These are phyloP conservation scores for Callimorpha dominula DNA, from an alignment of 2,888 invertebrate species.

Conservation along the genomic window DNA sequence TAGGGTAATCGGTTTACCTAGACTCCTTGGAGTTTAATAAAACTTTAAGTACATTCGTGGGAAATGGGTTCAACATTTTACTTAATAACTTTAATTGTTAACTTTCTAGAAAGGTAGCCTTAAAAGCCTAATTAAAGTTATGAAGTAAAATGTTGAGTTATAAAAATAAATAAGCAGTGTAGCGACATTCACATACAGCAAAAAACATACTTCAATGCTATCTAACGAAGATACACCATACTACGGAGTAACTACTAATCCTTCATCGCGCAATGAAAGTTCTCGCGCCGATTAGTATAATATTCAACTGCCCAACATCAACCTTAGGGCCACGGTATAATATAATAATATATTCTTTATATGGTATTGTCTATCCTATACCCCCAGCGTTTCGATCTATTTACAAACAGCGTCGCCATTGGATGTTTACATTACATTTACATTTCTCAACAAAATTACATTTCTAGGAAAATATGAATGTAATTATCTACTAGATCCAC, in stretches of 20 bases:
- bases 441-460: background rate
- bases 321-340: background rate
- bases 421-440: too few species aligned
- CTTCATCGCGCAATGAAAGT: too few species aligned
- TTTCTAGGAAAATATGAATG: background rate
- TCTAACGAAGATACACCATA: too few species aligned
- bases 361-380: background rate
- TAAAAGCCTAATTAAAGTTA: too few species aligned
- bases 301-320: too few species aligned
- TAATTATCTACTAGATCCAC: background rate
- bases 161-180: too few species aligned
- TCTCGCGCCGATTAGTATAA: too few species aligned
- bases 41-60: slow-evolving; percentile 3
- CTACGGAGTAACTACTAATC: too few species aligned
- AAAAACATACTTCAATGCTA: too few species aligned
- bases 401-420: background rate
- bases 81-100: slow-evolving; percentile 17
- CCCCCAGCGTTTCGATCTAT: background rate
- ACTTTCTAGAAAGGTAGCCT: background rate
- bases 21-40: slow-evolving; percentile 12
- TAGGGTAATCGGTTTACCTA: slow-evolving; percentile 18
- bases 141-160: too few species aligned
- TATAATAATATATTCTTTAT: background rate
- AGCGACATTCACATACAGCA: too few species aligned
- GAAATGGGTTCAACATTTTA: background rate